Evolutionary conservation across 2,888 invertebrate genomes (phyloP), one percentile per base, ranked within the genome.

Genomic region (Thysanoteuthis rhombus): DNA sequence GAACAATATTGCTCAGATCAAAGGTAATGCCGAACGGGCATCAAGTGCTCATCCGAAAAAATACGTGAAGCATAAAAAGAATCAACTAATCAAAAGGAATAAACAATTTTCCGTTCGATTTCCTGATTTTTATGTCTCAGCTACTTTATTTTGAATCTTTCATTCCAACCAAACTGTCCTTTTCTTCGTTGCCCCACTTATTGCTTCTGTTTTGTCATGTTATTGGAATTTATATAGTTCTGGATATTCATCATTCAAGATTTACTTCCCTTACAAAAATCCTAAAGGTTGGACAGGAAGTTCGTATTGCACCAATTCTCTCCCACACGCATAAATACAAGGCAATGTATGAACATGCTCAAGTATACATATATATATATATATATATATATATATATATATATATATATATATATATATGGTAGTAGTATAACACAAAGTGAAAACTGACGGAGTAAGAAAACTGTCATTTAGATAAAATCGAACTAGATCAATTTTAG

Each of bases 391-490:
- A 75, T n/a, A 75, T n/a, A 75, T n/a, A 75, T 75, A 75, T 75
- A 75, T 75, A 75, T 75, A 75, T 75, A 75, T 75, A 75, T 75
- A 75, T 75, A 75, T 75, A 75, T 75, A n/a, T n/a, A n/a, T 75
- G 1, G 8, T 6, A n/a, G 8, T 3, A 6, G 4, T 28, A 52
- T 28, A 52, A 22, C 16, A 22, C 25, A 5, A 52, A 5, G 28
- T 52, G 3, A 12, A 52, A 22, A 52, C 4, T 42, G 8, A n/a
- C n/a, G n/a, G n/a, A n/a, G n/a, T n/a, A n/a, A n/a, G n/a, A n/a
- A n/a, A n/a, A n/a, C n/a, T n/a, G n/a, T n/a, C n/a, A n/a, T n/a
- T n/a, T n/a, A n/a, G n/a, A n/a, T n/a, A n/a, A n/a, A n/a, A n/a
- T n/a, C n/a, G n/a, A n/a, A n/a, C n/a, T n/a, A n/a, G n/a, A n/a